A percentile compares a stretch with the other conserved stretches of the same genome.
phyloP scores from a whole-genome alignment of 1,140 invertebrate genomes.

The Mactra quadrangularis region DNA sequence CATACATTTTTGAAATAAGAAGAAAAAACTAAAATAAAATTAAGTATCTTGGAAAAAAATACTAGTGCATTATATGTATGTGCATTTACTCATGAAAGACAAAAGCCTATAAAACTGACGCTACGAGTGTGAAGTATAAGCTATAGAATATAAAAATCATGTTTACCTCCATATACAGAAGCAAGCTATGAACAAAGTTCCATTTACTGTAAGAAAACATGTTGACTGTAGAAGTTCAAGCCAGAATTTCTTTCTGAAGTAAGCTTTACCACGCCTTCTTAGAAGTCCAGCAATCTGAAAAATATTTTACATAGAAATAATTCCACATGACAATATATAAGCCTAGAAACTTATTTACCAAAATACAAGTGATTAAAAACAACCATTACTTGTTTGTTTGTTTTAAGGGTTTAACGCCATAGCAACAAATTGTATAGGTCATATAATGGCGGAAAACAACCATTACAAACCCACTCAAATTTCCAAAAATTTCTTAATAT shows the following conservation, averaged over 20 bases:
- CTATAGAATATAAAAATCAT: conserved; percentile 18
- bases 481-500: too few species aligned
- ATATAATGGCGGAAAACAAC: conserved; percentile 4
- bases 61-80: too few species aligned
- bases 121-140: too few species aligned
- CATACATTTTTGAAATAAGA: too few species aligned
- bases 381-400: not conserved
- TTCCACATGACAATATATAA: too few species aligned
- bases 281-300: conserved; percentile 89
- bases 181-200: conserved; percentile 88
- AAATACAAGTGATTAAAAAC: not conserved
- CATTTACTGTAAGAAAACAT: conserved; percentile 90
- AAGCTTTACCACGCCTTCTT: conserved; percentile 86
- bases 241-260: conserved; percentile 88
- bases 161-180: conserved; percentile 88
- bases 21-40: too few species aligned
- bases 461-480: too few species aligned
- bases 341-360: not conserved
- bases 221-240: conserved; percentile 90
- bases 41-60: too few species aligned
- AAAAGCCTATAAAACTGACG: too few species aligned
- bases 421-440: too few species aligned
- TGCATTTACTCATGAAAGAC: too few species aligned
- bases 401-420: not conserved
- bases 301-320: too few species aligned